A percentile compares a stretch with the other conserved stretches of the same genome.
Evolutionary conservation across 2,888 invertebrate species (phyloP).

Genomic region (Tetramorium bicarinatum): DNA sequence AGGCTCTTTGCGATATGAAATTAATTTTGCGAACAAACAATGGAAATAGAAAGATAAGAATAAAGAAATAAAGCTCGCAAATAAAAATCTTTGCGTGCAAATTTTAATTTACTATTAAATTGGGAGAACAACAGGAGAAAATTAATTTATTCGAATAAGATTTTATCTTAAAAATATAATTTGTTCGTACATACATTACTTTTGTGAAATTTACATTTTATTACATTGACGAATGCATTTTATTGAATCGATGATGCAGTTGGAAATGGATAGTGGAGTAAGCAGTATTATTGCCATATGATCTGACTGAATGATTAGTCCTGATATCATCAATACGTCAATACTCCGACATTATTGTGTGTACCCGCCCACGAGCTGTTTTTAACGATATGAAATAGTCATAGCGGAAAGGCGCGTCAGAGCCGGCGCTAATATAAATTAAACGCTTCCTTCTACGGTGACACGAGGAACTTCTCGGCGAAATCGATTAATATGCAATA

Average conservation of each 20-base stretch:
- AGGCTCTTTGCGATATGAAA: not conserved
- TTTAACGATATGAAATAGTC: conserved; percentile 46
- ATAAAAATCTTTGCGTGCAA: not conserved
- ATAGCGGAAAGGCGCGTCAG: conserved; percentile 43
- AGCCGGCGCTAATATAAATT: conserved; percentile 51
- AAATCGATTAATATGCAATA: conserved; percentile 30
- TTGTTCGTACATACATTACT: not conserved
- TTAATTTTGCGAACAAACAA: not conserved
- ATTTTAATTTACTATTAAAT: conserved; percentile 1
- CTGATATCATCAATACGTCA: conserved; percentile 38
- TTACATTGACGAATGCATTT: not conserved
- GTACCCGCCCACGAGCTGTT: conserved; percentile 17
- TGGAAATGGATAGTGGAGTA: conserved; percentile 10
- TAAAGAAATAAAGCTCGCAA: not conserved
- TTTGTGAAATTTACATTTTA: not conserved
- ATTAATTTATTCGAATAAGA: not conserved
- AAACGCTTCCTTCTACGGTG: conserved; percentile 52
- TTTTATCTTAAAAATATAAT: not conserved
- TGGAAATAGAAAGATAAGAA: conserved; percentile 12
- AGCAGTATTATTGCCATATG: conserved; percentile 43
- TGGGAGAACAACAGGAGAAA: not conserved
- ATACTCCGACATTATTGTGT: conserved; percentile 13
- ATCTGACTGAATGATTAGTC: conserved; percentile 32
- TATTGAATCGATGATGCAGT: not conserved
- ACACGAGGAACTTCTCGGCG: conserved; percentile 24